A percentile compares a stretch with the other conserved stretches of the same genome.
These are phyloP conservation scores for Luehdorfia chinensis DNA, from an alignment of 1,140 invertebrate genomes.

Conservation along the genomic window DNA sequence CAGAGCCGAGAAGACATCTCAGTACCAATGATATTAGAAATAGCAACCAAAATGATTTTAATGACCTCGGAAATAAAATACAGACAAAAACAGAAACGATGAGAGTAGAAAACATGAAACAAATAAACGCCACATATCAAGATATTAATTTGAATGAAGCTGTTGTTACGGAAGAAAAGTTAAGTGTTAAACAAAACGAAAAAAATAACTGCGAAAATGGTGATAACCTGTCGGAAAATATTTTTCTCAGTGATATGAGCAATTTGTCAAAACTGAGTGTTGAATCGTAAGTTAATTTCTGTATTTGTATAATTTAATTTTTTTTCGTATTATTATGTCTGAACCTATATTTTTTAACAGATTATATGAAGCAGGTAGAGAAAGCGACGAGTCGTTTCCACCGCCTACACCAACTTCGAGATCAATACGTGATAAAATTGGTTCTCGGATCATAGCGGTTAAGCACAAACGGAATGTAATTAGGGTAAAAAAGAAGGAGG, in stretches of 20 bases:
- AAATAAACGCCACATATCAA: slow-evolving; percentile 29
- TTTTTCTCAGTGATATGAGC: slow-evolving; percentile 23
- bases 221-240: slow-evolving; percentile 27
- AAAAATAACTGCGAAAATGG: slow-evolving; percentile 28
- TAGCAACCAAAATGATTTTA: slow-evolving; percentile 21
- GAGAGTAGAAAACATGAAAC: slow-evolving; percentile 25
- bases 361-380: slow-evolving; percentile 43
- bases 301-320: neutral
- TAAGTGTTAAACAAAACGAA: slow-evolving; percentile 28
- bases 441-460: slow-evolving; percentile 35
- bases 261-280: slow-evolving; percentile 39
- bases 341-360: slow-evolving; percentile 30
- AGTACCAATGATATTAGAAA: slow-evolving; percentile 39
- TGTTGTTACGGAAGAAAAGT: slow-evolving; percentile 31
- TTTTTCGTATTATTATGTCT: neutral
- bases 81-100: slow-evolving; percentile 21
- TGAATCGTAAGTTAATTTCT: slow-evolving; percentile 55
- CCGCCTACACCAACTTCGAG: slow-evolving; percentile 29
- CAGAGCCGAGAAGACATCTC: slow-evolving; percentile 28
- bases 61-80: slow-evolving; percentile 4
- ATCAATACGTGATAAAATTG: slow-evolving; percentile 46
- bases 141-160: slow-evolving; percentile 33
- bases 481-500: slow-evolving; percentile 37
- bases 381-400: slow-evolving; percentile 37
- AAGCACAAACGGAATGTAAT: slow-evolving; percentile 34